These are phyloP conservation scores for Mugil cephalus DNA, from an alignment of 2,113 vertebrate species.

Conservation along the genomic window DNA sequence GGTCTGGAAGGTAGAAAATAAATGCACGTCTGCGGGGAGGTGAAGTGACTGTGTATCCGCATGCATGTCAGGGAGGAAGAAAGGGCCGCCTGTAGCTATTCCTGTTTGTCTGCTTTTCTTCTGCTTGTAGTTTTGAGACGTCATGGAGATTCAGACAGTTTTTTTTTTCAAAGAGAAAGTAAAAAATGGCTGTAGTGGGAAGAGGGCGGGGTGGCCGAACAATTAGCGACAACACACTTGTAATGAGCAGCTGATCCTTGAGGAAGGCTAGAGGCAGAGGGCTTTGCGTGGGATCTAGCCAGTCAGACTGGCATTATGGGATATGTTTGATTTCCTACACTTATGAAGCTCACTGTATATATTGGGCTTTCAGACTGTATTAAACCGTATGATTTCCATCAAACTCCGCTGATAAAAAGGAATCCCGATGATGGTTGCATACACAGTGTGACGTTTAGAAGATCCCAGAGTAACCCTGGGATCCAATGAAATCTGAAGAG, in stretches of 20 bases:
- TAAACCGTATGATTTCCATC: neutral
- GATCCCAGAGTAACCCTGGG: too few relatives aligned
- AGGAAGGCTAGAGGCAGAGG: constrained; percentile 15
- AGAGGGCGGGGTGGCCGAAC: constrained; percentile 22
- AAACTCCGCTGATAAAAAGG: neutral
- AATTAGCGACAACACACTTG: constrained; percentile 49
- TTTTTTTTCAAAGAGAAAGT: neutral
- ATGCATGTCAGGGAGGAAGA: constrained; percentile 23
- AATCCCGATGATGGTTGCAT: too few relatives aligned
- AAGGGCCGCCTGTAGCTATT: constrained; percentile 60
- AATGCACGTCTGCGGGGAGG: neutral
- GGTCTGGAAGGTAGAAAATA: constrained; percentile 12
- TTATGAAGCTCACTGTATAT: constrained; percentile 21
- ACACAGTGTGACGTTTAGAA: too few relatives aligned
- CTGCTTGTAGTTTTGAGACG: constrained; percentile 33
- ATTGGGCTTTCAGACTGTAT: constrained; percentile 26
- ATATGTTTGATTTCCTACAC: constrained; percentile 17
- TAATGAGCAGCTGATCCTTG: constrained; percentile 63
- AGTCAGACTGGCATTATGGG: constrained; percentile 44
- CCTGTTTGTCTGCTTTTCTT: constrained; percentile 46
- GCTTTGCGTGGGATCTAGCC: constrained; percentile 38
- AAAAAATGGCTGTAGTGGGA: neutral
- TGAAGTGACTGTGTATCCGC: constrained; percentile 13
- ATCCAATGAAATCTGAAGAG: neutral
- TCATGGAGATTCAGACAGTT: constrained; percentile 13